Percentiles rank a stretch among this genome's conserved stretches.
Conservation (phyloP, 2,113 vertebrate species). For the human (Homo sapiens) region GRCh38 chr14:91856501-91857000, state of each 20-base stretch:
- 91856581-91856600: background rate
- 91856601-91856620: background rate
- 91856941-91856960: background rate
- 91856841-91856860: background rate
- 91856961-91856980: background rate
- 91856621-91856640: background rate
- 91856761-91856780: background rate
- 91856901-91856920: background rate
- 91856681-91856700: background rate
- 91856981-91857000: background rate
- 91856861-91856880: background rate
- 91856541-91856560: background rate
- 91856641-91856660: background rate
- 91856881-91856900: background rate
- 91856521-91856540: background rate
- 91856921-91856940: background rate
- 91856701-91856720: background rate
- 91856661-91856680: background rate
- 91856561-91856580: background rate
- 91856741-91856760: background rate
- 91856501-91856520: background rate
- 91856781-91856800: background rate
- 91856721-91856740: background rate
- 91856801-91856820: background rate
- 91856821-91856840: background rate